These are phyloP conservation scores for Caranx ignobilis DNA, from an alignment of 2,113 vertebrate species.

Conservation along the genomic window DNA sequence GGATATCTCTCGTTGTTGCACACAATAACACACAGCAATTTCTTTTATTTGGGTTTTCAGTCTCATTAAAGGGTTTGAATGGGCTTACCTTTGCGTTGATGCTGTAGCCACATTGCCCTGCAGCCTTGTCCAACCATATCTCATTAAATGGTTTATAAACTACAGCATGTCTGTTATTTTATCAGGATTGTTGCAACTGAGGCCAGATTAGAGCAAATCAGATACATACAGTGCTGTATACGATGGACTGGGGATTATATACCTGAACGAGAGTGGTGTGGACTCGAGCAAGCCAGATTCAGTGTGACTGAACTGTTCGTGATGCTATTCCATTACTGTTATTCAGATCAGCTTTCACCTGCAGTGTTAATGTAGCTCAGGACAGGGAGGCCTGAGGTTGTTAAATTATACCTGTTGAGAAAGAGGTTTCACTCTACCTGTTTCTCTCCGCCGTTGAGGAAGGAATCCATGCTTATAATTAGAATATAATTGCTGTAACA, in stretches of 20 bases:
- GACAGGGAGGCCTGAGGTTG: background rate
- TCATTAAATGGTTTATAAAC: background rate
- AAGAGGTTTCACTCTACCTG: background rate
- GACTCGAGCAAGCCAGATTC: background rate
- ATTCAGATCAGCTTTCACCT: background rate
- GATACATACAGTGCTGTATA: background rate
- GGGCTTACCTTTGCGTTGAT: no score
- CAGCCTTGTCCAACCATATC: background rate
- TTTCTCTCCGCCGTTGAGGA: background rate
- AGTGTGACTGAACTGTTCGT: background rate
- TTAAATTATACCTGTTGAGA: conserved; percentile 10
- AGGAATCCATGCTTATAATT: conserved; percentile 13
- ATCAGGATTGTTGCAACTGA: background rate
- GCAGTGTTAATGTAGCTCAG: conserved; percentile 9
- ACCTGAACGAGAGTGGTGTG: background rate
- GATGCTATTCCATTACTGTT: background rate
- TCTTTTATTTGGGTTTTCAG: no score
- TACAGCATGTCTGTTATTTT: background rate
- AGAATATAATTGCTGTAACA: conserved; percentile 18
- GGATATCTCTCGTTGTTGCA: background rate
- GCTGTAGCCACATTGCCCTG: background rate
- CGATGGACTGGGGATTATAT: background rate
- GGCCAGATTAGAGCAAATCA: background rate
- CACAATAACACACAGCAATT: background rate
- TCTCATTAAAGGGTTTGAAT: no score